A percentile compares a stretch with the other conserved stretches of the same genome.
Evolutionary conservation across 2,113 vertebrate species (phyloP).

Genomic region (Pungitius pungitius): DNA sequence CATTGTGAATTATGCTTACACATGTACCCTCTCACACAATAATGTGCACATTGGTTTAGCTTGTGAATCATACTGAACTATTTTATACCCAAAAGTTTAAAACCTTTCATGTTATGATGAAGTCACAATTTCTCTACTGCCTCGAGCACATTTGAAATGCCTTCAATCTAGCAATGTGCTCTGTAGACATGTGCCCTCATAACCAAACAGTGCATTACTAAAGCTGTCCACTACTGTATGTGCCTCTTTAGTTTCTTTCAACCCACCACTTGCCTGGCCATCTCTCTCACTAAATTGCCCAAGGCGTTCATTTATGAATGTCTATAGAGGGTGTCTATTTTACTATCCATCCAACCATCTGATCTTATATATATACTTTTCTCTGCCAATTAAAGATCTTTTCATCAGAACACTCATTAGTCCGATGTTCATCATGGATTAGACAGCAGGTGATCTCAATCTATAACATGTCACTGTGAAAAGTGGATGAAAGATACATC

Average conservation of each 20-base stretch:
- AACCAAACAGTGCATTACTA: constrained; percentile 76
- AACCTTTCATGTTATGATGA: constrained; percentile 10
- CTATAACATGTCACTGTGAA: neutral
- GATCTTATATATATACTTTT: too few species aligned
- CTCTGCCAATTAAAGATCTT: neutral
- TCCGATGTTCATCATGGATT: neutral
- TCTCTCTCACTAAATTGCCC: constrained; percentile 3
- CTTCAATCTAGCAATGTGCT: constrained; percentile 17
- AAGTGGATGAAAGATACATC: constrained; percentile 2
- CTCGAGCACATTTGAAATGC: constrained; percentile 16
- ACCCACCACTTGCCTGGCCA: constrained; percentile 11
- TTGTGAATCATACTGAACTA: constrained; percentile 8
- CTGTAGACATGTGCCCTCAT: constrained; percentile 60
- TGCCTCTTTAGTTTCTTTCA: constrained; percentile 29
- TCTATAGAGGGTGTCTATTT: constrained; percentile 3
- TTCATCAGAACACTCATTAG: neutral
- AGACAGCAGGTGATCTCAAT: neutral
- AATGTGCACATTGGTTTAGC: neutral
- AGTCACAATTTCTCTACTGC: neutral
- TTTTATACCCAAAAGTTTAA: neutral
- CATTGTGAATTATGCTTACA: constrained; percentile 40
- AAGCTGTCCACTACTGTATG: constrained; percentile 40
- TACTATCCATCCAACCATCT: neutral
- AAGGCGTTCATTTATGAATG: constrained; percentile 18
- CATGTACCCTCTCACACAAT: constrained; percentile 10